Conservation (phyloP, 2,797 vertebrate genomes). For the Diceros bicornis region DNA sequence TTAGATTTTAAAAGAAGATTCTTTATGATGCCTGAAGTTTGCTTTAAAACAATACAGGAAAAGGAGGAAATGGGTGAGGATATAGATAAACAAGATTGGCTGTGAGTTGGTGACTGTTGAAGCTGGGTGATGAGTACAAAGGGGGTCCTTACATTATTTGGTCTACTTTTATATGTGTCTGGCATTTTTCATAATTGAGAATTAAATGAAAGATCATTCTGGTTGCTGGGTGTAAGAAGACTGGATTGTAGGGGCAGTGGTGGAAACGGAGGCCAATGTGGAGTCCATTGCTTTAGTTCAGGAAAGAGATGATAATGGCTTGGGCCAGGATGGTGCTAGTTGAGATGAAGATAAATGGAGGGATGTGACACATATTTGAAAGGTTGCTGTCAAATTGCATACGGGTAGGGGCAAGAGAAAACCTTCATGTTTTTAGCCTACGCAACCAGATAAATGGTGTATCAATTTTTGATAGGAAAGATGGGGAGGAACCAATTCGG, state of each 20-base stretch:
- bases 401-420: background rate
- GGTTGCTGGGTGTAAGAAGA: background rate
- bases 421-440: background rate
- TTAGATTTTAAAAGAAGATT: constrained; percentile 2
- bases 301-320: background rate
- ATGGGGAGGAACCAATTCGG: background rate
- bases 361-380: background rate
- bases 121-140: background rate
- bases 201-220: constrained; percentile 8
- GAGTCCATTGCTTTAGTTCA: background rate
- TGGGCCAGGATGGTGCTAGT: background rate
- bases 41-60: constrained; percentile 20
- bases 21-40: background rate
- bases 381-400: background rate
- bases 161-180: background rate
- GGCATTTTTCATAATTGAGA: constrained; percentile 9
- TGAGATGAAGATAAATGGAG: background rate
- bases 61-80: background rate
- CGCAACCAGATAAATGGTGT: constrained; percentile 7
- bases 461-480: background rate
- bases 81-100: background rate
- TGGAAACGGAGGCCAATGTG: background rate
- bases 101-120: background rate
- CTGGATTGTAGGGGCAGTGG: background rate
- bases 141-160: background rate